These are phyloP conservation scores for Girardinus metallicus DNA, from an alignment of 2,797 vertebrate genomes.

Conservation along the genomic window DNA sequence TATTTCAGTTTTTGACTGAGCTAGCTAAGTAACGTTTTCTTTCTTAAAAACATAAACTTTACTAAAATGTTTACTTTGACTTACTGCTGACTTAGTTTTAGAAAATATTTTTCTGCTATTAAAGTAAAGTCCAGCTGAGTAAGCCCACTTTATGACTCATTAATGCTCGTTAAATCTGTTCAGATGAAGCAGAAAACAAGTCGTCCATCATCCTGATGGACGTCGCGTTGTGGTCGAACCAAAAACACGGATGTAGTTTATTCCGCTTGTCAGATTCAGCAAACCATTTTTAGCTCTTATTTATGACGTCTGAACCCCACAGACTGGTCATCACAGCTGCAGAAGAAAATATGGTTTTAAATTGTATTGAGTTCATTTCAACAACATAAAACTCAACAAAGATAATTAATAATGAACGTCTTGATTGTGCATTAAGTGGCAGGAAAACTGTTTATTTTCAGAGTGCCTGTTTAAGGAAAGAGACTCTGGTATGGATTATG, in stretches of 20 bases:
- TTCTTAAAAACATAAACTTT: neutral
- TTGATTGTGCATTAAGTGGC: neutral
- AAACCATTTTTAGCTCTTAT: constrained; percentile 55
- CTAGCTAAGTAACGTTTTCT: neutral
- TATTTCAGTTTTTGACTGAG: neutral
- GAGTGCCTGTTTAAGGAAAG: neutral
- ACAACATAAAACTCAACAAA: neutral
- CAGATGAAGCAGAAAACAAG: neutral
- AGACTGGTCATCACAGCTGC: neutral
- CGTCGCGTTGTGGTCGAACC: neutral
- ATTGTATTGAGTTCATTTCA: neutral
- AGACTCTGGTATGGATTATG: neutral
- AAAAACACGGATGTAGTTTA: neutral
- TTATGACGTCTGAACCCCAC: constrained; percentile 25
- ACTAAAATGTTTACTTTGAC: neutral
- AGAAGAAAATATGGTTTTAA: neutral
- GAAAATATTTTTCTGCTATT: neutral
- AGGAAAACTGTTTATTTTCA: neutral
- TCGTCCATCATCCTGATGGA: neutral
- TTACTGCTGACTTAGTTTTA: neutral
- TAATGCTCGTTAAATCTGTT: neutral
- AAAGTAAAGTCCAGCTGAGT: neutral
- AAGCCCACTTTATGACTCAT: neutral
- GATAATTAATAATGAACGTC: neutral
- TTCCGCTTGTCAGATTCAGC: constrained; percentile 47